A percentile compares a stretch with the other conserved stretches of the same genome.
Conservation (phyloP, 2,113 vertebrate genomes). For the Thalassoma bifasciatum region DNA sequence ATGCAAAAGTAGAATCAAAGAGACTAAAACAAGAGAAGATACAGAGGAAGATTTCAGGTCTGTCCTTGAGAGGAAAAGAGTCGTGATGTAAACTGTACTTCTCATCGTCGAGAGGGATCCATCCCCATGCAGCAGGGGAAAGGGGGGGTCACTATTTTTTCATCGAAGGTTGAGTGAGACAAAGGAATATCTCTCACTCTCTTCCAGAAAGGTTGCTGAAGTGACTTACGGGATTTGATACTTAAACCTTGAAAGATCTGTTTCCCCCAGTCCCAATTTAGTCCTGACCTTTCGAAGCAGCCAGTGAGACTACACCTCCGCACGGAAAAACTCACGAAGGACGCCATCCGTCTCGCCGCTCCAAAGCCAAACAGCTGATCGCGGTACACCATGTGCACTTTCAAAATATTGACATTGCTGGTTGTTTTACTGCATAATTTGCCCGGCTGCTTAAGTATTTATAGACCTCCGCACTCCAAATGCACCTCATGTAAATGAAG, state of each 20-base stretch:
- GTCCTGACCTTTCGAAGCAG: constrained; percentile 71
- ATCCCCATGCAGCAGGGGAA: neutral
- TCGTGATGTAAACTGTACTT: constrained; percentile 18
- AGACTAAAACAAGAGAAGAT: neutral
- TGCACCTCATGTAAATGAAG: constrained; percentile 59
- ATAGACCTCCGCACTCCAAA: constrained; percentile 39
- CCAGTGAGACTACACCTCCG: constrained; percentile 29
- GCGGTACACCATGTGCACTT: constrained; percentile 1
- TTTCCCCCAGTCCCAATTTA: constrained; percentile 68
- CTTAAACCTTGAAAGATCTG: constrained; percentile 67
- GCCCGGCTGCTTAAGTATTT: constrained; percentile 57
- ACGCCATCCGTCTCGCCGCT: constrained; percentile 41
- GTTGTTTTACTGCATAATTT: constrained; percentile 59
- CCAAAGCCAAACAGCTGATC: constrained; percentile 20
- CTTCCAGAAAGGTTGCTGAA: constrained; percentile 30
- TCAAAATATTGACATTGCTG: constrained; percentile 32
- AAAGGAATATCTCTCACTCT: constrained; percentile 41
- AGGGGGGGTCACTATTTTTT: constrained; percentile 46
- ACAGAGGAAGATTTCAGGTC: neutral
- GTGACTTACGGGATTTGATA: constrained; percentile 74
- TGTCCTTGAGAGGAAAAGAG: constrained; percentile 6
- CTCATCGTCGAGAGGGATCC: neutral
- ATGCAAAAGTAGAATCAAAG: neutral
- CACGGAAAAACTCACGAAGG: constrained; percentile 40
- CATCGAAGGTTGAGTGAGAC: constrained; percentile 34